Evolutionary conservation across 2,888 invertebrate species (phyloP).

Genomic region (Metellina segmentata): DNA sequence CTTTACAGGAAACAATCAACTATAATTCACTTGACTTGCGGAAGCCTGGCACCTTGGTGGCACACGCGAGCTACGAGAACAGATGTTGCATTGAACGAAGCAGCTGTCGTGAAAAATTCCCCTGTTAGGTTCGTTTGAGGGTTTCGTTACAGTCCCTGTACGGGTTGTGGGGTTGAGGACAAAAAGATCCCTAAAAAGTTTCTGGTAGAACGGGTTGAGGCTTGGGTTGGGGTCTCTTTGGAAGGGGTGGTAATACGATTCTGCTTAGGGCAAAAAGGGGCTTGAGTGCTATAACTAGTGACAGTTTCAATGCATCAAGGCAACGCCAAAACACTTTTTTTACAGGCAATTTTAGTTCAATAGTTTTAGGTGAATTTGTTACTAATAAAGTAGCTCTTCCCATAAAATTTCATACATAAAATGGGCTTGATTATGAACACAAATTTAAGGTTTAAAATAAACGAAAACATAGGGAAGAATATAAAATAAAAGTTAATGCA

Average conservation of each 20-base stretch:
- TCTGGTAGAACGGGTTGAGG: slow-evolving; percentile 42
- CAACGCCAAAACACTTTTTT: not conserved
- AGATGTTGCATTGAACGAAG: slow-evolving; percentile 34
- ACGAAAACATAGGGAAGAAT: no score
- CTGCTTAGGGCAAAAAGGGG: slow-evolving; percentile 10
- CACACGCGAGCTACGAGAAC: slow-evolving; percentile 11
- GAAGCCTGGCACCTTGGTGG: slow-evolving; percentile 11
- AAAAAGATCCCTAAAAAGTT: slow-evolving; percentile 37
- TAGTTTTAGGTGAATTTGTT: not conserved
- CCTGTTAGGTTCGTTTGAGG: slow-evolving; percentile 38
- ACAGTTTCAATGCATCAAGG: not conserved
- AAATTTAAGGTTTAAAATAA: no score
- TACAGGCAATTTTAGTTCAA: not conserved
- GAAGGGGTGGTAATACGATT: slow-evolving; percentile 9
- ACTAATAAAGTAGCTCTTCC: no score
- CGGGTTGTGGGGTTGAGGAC: slow-evolving; percentile 2
- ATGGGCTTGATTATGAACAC: no score
- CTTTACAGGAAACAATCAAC: slow-evolving; percentile 50
- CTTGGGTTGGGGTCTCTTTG: not conserved
- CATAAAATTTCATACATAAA: no score
- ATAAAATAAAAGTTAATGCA: no score
- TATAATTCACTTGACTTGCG: slow-evolving; percentile 50
- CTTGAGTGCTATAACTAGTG: not conserved
- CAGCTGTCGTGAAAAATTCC: slow-evolving; percentile 49
- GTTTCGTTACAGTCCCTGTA: slow-evolving; percentile 30